phyloP scores from a whole-genome alignment of 1,140 invertebrate species.

The Drosophila malerkotliana region DNA sequence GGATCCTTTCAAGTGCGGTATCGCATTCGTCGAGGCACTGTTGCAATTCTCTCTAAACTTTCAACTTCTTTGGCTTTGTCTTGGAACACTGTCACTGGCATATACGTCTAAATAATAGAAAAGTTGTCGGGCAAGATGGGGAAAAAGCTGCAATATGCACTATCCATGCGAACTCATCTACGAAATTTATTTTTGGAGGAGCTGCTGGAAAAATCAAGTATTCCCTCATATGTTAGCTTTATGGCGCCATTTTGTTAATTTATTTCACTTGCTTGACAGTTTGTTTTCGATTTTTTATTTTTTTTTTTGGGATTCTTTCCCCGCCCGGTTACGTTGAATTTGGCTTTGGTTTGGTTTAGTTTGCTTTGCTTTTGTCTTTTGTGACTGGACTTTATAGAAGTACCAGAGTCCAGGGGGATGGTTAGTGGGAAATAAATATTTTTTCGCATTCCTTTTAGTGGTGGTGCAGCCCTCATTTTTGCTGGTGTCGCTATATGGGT shows the following conservation, averaged over 20 bases:
- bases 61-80: slow-evolving; percentile 39
- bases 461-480: slow-evolving; percentile 39
- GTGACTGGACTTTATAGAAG: slow-evolving; percentile 17
- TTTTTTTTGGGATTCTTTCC: slow-evolving; percentile 20
- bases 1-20: slow-evolving; percentile 15
- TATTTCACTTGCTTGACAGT: slow-evolving; percentile 81
- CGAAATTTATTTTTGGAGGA: slow-evolving; percentile 56
- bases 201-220: slow-evolving; percentile 65
- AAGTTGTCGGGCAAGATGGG: slow-evolving; percentile 58
- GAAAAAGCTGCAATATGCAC: slow-evolving; percentile 23
- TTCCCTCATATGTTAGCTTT: slow-evolving; percentile 79
- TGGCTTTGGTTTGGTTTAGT: slow-evolving; percentile 22
- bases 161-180: slow-evolving; percentile 32
- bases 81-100: slow-evolving; percentile 62
- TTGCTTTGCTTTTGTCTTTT: slow-evolving; percentile 61
- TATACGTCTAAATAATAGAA: slow-evolving; percentile 79
- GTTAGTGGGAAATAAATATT: slow-evolving; percentile 48
- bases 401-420: background rate
- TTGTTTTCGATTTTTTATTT: slow-evolving; percentile 61
- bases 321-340: slow-evolving; percentile 44
- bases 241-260: slow-evolving; percentile 80
- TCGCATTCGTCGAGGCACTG: slow-evolving; percentile 18
- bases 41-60: slow-evolving; percentile 6
- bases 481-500: slow-evolving; percentile 16
- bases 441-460: slow-evolving; percentile 60